phyloP scores from a whole-genome alignment of 2,888 invertebrate species.

The Antheraea yamamai region DNA sequence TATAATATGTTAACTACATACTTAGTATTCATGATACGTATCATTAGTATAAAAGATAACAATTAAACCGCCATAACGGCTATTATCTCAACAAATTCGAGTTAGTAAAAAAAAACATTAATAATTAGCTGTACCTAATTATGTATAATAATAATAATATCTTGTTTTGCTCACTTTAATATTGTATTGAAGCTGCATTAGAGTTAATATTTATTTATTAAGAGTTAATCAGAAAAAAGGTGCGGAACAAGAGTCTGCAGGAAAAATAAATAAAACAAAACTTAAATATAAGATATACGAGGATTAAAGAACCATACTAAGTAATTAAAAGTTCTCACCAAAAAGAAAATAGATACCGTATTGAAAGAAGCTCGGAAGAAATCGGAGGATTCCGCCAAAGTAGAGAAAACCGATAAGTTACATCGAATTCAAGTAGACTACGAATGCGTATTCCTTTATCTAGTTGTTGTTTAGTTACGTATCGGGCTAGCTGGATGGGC shows the following conservation, averaged over 20 bases:
- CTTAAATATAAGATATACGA: background rate
- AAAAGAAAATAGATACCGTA: slow-evolving; percentile 11
- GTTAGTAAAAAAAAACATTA: too few relatives aligned
- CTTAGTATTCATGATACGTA: background rate
- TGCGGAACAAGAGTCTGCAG: too few relatives aligned
- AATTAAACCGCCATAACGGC: too few relatives aligned
- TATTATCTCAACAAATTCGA: too few relatives aligned
- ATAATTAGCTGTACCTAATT: too few relatives aligned
- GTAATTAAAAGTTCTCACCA: slow-evolving; percentile 6
- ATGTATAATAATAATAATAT: too few relatives aligned
- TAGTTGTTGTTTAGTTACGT: slow-evolving; percentile 61
- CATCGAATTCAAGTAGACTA: slow-evolving; percentile 51
- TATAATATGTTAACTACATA: background rate
- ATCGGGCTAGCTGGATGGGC: slow-evolving; percentile 34
- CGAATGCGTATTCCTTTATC: slow-evolving; percentile 59
- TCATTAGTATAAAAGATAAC: background rate
- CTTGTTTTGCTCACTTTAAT: too few relatives aligned
- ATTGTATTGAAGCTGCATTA: too few relatives aligned
- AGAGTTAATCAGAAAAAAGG: too few relatives aligned
- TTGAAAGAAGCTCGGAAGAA: slow-evolving; percentile 28
- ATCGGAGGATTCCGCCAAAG: slow-evolving; percentile 25
- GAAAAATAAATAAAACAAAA: too few relatives aligned
- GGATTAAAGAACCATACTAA: slow-evolving; percentile 8
- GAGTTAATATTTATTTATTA: too few relatives aligned
- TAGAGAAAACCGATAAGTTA: slow-evolving; percentile 40